Evolutionary conservation across 1,140 invertebrate genomes (phyloP).

Genomic region (Bombus turneri): DNA sequence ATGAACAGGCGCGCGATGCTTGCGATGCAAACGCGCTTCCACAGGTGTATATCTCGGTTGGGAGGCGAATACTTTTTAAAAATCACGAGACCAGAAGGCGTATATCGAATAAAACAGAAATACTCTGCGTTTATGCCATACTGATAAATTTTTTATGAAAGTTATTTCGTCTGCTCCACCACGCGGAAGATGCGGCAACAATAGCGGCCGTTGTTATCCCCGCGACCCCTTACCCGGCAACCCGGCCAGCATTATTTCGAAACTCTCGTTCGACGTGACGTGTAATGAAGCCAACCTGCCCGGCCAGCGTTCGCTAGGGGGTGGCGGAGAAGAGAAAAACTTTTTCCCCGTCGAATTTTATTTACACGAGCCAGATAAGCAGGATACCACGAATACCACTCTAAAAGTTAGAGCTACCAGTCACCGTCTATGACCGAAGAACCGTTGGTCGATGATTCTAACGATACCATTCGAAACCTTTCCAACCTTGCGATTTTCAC

Average conservation of each 20-base stretch:
- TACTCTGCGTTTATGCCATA: conserved; percentile 7
- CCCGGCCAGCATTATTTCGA: conserved; percentile 34
- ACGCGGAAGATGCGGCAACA: conserved; percentile 28
- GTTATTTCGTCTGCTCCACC: conserved; percentile 21
- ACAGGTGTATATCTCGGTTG: neutral
- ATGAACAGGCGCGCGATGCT: too few relatives aligned
- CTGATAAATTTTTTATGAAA: conserved; percentile 48
- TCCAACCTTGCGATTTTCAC: neutral
- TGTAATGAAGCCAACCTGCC: conserved; percentile 29
- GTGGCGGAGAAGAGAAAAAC: conserved; percentile 6
- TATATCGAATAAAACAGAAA: conserved; percentile 30
- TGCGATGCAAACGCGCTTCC: neutral
- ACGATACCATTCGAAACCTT: neutral
- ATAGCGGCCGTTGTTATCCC: neutral
- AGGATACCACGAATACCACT: conserved; percentile 51
- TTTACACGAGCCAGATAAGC: conserved; percentile 53
- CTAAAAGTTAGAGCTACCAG: conserved; percentile 44
- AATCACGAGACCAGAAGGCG: conserved; percentile 15
- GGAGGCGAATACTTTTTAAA: conserved; percentile 3
- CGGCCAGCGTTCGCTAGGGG: too few relatives aligned
- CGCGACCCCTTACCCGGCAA: too few relatives aligned
- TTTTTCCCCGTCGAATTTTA: conserved; percentile 50
- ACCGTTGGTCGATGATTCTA: conserved; percentile 40
- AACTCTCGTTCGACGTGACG: conserved; percentile 47
- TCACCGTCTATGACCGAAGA: conserved; percentile 6